Evolutionary conservation across 2,797 vertebrate genomes (phyloP), one percentile per base, ranked within the genome.

Genomic region (Manis pentadactyla): DNA sequence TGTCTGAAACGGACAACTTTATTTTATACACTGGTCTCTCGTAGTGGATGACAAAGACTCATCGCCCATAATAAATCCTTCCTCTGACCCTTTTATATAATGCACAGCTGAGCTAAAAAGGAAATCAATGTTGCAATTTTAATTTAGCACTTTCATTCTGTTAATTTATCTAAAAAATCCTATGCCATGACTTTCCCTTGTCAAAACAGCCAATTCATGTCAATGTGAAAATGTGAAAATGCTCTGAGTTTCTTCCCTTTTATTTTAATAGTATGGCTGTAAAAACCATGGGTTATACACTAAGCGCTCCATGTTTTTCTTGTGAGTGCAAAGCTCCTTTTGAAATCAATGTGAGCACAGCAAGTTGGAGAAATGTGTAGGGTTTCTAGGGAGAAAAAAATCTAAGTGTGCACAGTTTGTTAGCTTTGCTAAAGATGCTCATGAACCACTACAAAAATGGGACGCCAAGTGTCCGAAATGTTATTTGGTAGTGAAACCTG

Each of bases 21-120:
- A 90, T 97, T 97, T 97, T 85, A 96, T 64, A 73, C 77, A 94
- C 94, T 23, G 59, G 78, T 91, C 96, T 98, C 78, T 88, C 78
- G 94, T 84, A 96, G 92, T 92, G 93, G 90, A 97, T 53, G 93
- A 93, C 93, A 98, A 97, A 97, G 97, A 98, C 98, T 97, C 98
- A 97, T 93, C 92, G 23, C 79, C 93, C 94, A 89, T 89, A 98
- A 97, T 97, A 98, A 98, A 98, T 98, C 97, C 95, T 98, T 96
- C 97, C 83, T 94, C 91, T 95, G 96, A 97, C 96, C 94, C 97
- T 96, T 98, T 97, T 90, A 94, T 95, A 96, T 94, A 98, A 98
- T 92, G 97, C 96, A 98, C 97, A 98, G 97, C 97, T 97, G 97
- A 98, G 96, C 91, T 98, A 97, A 98, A 98, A 98, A 97, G 97